phyloP scores from a whole-genome alignment of 2,113 vertebrate species.

The Marmota monax region DNA sequence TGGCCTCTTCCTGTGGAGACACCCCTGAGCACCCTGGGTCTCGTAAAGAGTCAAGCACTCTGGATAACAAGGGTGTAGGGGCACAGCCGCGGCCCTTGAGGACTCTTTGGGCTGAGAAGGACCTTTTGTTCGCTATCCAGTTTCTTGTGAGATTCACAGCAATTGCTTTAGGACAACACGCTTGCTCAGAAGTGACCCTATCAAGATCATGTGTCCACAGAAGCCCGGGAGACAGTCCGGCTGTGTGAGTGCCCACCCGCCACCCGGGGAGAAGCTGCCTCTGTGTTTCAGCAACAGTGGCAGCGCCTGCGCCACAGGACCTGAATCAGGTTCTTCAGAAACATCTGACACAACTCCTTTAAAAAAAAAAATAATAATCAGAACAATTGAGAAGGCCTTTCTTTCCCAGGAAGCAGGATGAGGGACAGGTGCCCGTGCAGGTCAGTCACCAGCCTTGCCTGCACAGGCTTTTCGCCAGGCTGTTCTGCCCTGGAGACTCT shows the following conservation, averaged over 20 bases:
- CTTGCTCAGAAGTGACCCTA: not conserved
- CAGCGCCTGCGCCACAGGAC: not conserved
- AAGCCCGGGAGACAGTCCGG: not conserved
- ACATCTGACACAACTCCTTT: constrained; percentile 45
- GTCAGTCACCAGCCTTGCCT: not conserved
- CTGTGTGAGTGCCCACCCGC: not conserved
- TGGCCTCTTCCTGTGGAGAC: constrained; percentile 65
- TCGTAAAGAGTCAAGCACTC: constrained; percentile 41
- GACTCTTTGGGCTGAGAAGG: constrained; percentile 65
- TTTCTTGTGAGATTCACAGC: constrained; percentile 45
- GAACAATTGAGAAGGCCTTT: constrained; percentile 71
- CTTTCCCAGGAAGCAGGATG: not conserved
- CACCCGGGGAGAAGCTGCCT: not conserved
- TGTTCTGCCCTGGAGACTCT: not conserved
- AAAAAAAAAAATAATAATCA: constrained; percentile 69
- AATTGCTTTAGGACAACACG: not conserved
- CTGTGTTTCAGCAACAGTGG: not conserved
- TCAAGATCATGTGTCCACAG: not conserved
- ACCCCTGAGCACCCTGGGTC: constrained; percentile 52
- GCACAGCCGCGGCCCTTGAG: not conserved
- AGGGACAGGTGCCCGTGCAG: not conserved
- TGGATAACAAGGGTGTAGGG: constrained; percentile 36
- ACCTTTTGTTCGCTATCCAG: constrained; percentile 4
- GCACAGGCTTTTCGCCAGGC: not conserved
- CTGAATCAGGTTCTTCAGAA: not conserved